Evolutionary conservation across 2,797 vertebrate species (phyloP).

Genomic region (Odontamblyopus lacepedii): DNA sequence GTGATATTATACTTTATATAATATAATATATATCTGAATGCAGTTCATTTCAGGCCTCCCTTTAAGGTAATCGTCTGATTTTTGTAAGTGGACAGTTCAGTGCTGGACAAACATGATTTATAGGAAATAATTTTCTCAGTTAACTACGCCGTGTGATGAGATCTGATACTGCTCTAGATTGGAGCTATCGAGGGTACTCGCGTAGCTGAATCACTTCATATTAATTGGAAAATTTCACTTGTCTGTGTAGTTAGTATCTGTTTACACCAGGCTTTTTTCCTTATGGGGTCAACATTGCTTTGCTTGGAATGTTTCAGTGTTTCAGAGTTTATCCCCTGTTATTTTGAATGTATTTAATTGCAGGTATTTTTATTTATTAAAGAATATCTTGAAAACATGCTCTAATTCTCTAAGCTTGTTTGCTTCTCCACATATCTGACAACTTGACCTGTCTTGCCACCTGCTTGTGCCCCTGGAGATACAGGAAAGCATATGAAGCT

Average conservation of each 20-base stretch:
- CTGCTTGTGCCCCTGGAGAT: too few relatives aligned
- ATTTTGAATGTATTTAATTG: too few relatives aligned
- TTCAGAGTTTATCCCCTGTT: too few relatives aligned
- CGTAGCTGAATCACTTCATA: constrained; percentile 9
- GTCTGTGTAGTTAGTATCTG: background rate
- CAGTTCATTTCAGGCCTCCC: background rate
- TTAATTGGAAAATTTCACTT: background rate
- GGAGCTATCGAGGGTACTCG: constrained; percentile 19
- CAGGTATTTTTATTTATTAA: too few relatives aligned
- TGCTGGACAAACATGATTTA: constrained; percentile 54
- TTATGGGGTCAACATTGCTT: background rate
- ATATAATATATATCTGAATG: background rate
- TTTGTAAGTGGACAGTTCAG: constrained; percentile 42
- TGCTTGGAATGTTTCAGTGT: too few relatives aligned
- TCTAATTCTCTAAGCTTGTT: too few relatives aligned
- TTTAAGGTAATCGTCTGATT: constrained; percentile 28
- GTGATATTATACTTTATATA: background rate
- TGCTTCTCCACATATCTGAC: too few relatives aligned
- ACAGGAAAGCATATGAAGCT: too few relatives aligned
- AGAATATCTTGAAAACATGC: too few relatives aligned
- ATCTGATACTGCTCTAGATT: constrained; percentile 37
- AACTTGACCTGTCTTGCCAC: too few relatives aligned
- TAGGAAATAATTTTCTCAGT: constrained; percentile 49
- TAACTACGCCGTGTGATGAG: constrained; percentile 31
- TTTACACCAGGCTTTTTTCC: background rate